Evolutionary conservation across 1,140 invertebrate species (phyloP).

Genomic region (Cotesia vestalis): DNA sequence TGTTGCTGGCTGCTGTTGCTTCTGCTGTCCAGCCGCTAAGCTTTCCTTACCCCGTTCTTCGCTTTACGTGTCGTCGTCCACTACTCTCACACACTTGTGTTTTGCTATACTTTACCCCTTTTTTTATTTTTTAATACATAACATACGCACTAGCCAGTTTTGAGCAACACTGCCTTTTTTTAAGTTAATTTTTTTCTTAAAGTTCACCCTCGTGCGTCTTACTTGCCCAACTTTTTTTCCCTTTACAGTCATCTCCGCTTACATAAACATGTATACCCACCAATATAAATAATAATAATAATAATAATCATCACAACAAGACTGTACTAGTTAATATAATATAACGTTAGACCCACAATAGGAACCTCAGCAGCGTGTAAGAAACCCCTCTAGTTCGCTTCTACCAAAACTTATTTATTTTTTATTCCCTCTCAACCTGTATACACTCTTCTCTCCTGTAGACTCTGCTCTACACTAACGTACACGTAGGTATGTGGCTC

Average conservation of each 20-base stretch:
- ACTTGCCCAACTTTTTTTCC: slow-evolving; percentile 23
- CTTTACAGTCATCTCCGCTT: slow-evolving; percentile 63
- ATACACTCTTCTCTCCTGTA: neutral
- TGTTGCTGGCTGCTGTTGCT: neutral
- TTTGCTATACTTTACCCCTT: slow-evolving; percentile 1
- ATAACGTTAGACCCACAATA: slow-evolving; percentile 53
- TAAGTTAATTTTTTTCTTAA: slow-evolving; percentile 8
- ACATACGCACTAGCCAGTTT: slow-evolving; percentile 64
- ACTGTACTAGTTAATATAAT: neutral
- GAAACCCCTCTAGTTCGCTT: slow-evolving; percentile 15
- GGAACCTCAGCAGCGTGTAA: slow-evolving; percentile 46
- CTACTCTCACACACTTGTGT: slow-evolving; percentile 25
- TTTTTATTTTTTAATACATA: slow-evolving; percentile 55
- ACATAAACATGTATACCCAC: slow-evolving; percentile 45
- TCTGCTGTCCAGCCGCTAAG: slow-evolving; percentile 13
- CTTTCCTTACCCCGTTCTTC: slow-evolving; percentile 19
- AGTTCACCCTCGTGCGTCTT: neutral
- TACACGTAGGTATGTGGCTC: neutral
- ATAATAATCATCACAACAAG: too few species aligned
- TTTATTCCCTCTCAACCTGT: neutral
- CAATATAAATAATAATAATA: neutral
- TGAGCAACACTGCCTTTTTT: slow-evolving; percentile 53
- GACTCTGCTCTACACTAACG: neutral
- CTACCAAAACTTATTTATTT: neutral
- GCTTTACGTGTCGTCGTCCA: slow-evolving; percentile 36